Percentiles rank a stretch among this genome's conserved stretches.
These are phyloP conservation scores for Apeira syringaria DNA, from an alignment of 2,888 invertebrate genomes.

Conservation along the genomic window DNA sequence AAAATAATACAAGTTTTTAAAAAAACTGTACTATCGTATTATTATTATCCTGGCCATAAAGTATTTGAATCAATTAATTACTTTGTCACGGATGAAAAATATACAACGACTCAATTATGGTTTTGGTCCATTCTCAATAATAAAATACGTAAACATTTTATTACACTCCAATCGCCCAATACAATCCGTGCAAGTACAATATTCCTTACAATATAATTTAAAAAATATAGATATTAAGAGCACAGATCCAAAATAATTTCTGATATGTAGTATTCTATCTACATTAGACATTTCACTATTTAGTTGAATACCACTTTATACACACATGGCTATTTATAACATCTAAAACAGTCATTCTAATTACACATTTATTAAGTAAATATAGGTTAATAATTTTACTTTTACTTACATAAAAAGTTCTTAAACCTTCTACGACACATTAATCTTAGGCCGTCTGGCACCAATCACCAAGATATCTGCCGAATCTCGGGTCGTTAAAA, in stretches of 20 bases:
- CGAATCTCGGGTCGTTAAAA: too few relatives aligned
- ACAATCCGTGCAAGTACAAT: conserved; percentile 3
- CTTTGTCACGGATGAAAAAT: too few relatives aligned
- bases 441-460: too few relatives aligned
- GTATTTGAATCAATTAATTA: too few relatives aligned
- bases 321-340: conserved; percentile 11
- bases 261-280: conserved; percentile 49
- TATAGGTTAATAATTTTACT: too few relatives aligned
- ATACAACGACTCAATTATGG: background rate
- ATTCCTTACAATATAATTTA: too few relatives aligned
- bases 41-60: too few relatives aligned
- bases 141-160: background rate
- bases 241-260: conserved; percentile 17
- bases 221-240: background rate
- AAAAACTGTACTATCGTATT: too few relatives aligned
- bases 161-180: conserved; percentile 4
- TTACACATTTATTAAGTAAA: conserved; percentile 1
- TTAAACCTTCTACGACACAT: too few relatives aligned
- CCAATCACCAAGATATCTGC: too few relatives aligned
- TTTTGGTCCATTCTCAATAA: conserved; percentile 10
- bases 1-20: too few relatives aligned
- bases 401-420: too few relatives aligned
- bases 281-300: conserved; percentile 33
- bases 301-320: conserved; percentile 14
- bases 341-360: conserved; percentile 12